Conservation (phyloP, 2,113 vertebrate species). For the Vulpes lagopus region DNA sequence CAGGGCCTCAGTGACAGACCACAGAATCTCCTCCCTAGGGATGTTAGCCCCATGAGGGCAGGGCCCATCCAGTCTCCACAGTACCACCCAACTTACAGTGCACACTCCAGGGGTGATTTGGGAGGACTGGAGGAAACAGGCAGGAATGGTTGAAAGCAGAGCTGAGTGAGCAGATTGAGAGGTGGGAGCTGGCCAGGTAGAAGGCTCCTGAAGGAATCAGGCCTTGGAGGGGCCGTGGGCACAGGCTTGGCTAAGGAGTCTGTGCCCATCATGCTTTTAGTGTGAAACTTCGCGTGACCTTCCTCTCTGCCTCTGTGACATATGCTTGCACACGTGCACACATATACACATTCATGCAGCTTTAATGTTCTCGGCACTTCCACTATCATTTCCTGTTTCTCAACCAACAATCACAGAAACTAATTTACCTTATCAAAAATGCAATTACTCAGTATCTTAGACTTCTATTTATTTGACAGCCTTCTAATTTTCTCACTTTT, state of each 20-base stretch:
- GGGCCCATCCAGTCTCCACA: no score
- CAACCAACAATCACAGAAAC: constrained; percentile 82
- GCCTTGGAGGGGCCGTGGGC: background rate
- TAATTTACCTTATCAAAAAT: constrained; percentile 88
- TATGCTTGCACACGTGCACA: background rate
- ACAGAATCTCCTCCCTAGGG: background rate
- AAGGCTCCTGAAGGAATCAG: background rate
- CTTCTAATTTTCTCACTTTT: constrained; percentile 89
- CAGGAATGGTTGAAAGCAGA: no score
- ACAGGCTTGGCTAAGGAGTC: background rate
- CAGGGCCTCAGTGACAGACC: background rate
- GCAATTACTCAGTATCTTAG: constrained; percentile 86
- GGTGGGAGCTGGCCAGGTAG: background rate
- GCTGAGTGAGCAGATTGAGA: background rate
- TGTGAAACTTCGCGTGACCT: background rate
- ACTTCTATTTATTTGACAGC: constrained; percentile 88
- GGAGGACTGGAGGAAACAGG: background rate
- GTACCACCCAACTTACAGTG: no score
- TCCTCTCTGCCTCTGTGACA: background rate
- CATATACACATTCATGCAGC: accelerated
- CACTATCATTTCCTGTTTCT: constrained; percentile 61
- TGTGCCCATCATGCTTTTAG: accelerated
- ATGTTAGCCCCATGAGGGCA: accelerated
- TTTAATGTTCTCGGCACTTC: constrained; percentile 22
- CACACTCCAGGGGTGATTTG: background rate